These are phyloP conservation scores for Ceratoteleas bidentatus DNA, from an alignment of 1,140 invertebrate species.

Conservation along the genomic window DNA sequence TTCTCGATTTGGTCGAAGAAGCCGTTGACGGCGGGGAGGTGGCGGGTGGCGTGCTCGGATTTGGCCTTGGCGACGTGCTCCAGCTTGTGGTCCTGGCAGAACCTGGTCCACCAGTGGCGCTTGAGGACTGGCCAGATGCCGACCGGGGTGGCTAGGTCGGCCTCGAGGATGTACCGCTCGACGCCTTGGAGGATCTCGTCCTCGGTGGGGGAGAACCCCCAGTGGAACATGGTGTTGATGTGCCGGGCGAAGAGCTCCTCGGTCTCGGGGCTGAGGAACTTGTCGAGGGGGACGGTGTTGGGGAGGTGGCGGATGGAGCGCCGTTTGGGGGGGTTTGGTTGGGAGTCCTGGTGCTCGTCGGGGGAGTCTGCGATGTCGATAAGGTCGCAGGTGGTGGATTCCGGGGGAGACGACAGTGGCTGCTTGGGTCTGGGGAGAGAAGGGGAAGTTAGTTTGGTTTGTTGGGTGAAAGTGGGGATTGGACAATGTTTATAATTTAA, in stretches of 20 bases:
- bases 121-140: not conserved
- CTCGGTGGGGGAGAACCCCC: constrained; percentile 3
- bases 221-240: constrained; percentile 56
- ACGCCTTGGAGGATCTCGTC: not conserved
- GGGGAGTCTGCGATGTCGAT: too few species aligned
- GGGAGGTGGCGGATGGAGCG: too few species aligned
- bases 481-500: too few species aligned
- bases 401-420: too few species aligned
- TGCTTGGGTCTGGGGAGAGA: too few species aligned
- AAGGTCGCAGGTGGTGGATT: too few species aligned
- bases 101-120: not conserved
- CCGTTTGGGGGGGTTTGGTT: too few species aligned
- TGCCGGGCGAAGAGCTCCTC: not conserved
- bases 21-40: not conserved
- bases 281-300: not conserved
- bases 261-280: not conserved
- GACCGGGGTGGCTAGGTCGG: not conserved
- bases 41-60: not conserved
- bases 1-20: constrained; percentile 5
- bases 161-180: not conserved
- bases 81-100: not conserved
- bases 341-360: too few species aligned
- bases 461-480: too few species aligned
- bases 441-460: too few species aligned
- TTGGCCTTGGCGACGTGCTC: not conserved